Evolutionary conservation across 2,113 vertebrate species (phyloP), one percentile per base, ranked within the genome.

Genomic region (Eidolon helvum): DNA sequence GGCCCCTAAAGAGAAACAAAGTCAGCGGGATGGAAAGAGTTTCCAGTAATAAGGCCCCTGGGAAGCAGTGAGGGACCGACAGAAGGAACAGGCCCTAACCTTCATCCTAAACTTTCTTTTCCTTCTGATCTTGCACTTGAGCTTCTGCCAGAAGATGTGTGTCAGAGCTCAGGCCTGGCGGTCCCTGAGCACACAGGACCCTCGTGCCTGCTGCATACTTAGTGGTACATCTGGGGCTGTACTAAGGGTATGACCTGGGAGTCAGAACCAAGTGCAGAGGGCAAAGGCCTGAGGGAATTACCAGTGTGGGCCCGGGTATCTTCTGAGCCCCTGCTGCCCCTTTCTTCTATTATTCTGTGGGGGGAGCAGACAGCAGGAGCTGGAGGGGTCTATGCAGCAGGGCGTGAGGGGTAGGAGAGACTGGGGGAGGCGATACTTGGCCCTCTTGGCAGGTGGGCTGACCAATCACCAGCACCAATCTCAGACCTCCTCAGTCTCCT

Each of bases 1-100:
- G 99, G 96, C 4, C 99, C 99, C 99, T 99, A 97, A 40, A 61
- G 63, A 93, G 61, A 94, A 59, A 88, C 61, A 2, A 97, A 97
- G 63, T 65, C 90, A 59, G 8, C 19, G 6, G 71, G 33, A 7
- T 19, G 45, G 79, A 77, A 95, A 72, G 30, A 79, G 38, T 9
- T 7, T 78, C 24, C 5, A 2, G 57, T 4, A 71, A 53, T 7
- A 18, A 87, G 40, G 16, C 16, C 75, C 12, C 7, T 0, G 1
- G 33, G 71, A 53, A 65, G 72, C 21, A 33, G 33, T 4, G 1
- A 28, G 68, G 75, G 38, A 4, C 26, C 3, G 15, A 24, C 1
- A 2, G 28, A 33, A 19, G 35, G 38, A 87, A 15, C 18, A 55
- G 33, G 50, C 21, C 57, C 63, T 69, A 0, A 63, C 28, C 19